A percentile compares a stretch with the other conserved stretches of the same genome.
Conservation (phyloP, 2,888 invertebrate species). For the Carcina quercana region DNA sequence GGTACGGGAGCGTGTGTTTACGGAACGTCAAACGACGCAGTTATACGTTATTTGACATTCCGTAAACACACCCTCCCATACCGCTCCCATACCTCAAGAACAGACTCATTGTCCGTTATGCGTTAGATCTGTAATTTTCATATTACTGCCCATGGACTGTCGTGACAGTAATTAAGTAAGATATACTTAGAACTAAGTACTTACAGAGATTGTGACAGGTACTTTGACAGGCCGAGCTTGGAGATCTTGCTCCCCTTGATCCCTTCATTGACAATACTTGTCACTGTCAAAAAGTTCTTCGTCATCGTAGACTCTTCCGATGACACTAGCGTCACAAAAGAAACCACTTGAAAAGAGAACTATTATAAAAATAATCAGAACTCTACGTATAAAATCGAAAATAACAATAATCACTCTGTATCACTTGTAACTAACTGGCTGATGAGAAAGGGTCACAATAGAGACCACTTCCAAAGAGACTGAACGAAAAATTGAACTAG, state of each 20-base stretch:
- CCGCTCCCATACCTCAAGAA: no score
- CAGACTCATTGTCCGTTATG: no score
- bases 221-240: conserved; percentile 82
- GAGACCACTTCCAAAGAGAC: conserved; percentile 20
- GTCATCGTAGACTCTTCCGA: conserved; percentile 67
- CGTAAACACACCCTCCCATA: no score
- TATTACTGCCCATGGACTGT: background rate
- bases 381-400: background rate
- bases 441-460: no score
- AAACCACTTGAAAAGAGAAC: conserved; percentile 5
- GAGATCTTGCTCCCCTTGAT: conserved; percentile 84
- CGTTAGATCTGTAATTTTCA: background rate
- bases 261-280: conserved; percentile 80
- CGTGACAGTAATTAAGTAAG: background rate
- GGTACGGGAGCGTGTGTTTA: no score
- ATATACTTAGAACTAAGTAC: conserved; percentile 42
- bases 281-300: conserved; percentile 76
- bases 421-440: no score
- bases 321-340: conserved; percentile 44
- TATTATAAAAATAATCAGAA: conserved; percentile 15
- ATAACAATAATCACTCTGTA: background rate
- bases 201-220: conserved; percentile 87
- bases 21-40: no score
- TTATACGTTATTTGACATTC: no score
- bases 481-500: conserved; percentile 19